Evolutionary conservation across 2,888 invertebrate species (phyloP), one percentile per base, ranked within the genome.

Genomic region (Mythimna impura): DNA sequence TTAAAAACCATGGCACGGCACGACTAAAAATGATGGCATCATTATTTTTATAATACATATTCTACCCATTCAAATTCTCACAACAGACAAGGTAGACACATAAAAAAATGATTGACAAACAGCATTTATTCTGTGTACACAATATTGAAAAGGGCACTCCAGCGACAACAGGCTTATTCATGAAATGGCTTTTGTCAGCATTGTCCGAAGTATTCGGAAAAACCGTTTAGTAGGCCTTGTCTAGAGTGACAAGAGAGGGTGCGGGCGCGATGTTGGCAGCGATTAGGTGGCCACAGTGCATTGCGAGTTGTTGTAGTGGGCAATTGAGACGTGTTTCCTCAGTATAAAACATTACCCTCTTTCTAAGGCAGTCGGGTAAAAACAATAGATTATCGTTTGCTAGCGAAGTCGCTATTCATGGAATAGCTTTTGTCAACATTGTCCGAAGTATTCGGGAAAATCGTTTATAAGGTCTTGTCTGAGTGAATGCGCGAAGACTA

Each of bases 131-230:
- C 20, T 76, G 22, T 57, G 22, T 55, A 50, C 20, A 68, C 72
- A 72, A 62, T 65, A 66, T 66, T 78, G 52, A 66, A 82, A 82
- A 65, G 64, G 68, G 50, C 67, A 65, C 30, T 81, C 43, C 20
- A 58, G 2, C 36, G 43, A 52, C 43, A 62, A 54, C 57, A 52
- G 67, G 82, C 65, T 66, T 72, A 72, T 77, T 65, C 67, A 66
- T 12, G 12, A 34, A 80, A 78, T 36, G 66, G 57, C 65, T 63
- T 67, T 71, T 81, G 66, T 76, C 43, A 64, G 66, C 50, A 61
- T 70, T 72, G 62, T 72, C 64, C 63, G 52, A 43, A 22, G 55
- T 47, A 61, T 57, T 63, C 54, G 66, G 55, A 71, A 66, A 82
- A 86, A 81, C 69, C 40, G 60, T 69, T 50, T 40, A 8, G 20